Base-by-base conservation (phyloP, 2,113 vertebrate species). In the Athene noctua region DNA sequence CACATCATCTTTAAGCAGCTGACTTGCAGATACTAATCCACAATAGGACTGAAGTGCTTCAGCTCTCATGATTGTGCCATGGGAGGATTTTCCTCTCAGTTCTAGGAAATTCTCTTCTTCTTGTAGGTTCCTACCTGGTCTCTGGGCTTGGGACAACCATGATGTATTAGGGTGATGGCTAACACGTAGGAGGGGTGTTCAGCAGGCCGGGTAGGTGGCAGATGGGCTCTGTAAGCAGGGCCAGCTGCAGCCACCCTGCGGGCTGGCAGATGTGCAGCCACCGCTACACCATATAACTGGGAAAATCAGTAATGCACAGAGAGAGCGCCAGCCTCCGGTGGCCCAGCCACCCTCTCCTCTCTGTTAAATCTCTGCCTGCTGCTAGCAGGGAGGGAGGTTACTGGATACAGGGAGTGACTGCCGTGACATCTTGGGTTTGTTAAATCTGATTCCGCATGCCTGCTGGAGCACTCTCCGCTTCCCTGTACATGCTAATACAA, bases 221-320 rank as follows among this genome's bases (percentile, higher is more conserved):
- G 67, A 57, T 10, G 10, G 71, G 67, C 57, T 89, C 57, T 52
- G 51, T 15, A 9, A 79, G 66, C 80, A 38, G 59, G 55, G 66
- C 87, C 80, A 88, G 82, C 92, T 90, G 59, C 55, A 80, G 89
- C 40, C 54, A 71, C 62, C 79, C 88, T 3, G 42, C 20, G 1
- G 83, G 47, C 75, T 82, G 29, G 63, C 68, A 77, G 85, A 78
- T 80, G 68, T 51, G 81, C 77, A 75, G 47, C 57, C 47, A 1
- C 52, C 34, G 13, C 82, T 67, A 0, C 32, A 2, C 22, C 4
- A 0, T 3, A 11, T 2, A 15, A 10, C 25, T 0, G 0, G 44
- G 30, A 47, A 4, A 38, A 68, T 34, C 58, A n/a, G 63, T 3
- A 20, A 29, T 6, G 54, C 40, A 6, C 4, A 3, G 3, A 15